Conservation (phyloP, 2,797 vertebrate genomes). For the Pagetopsis macropterus region DNA sequence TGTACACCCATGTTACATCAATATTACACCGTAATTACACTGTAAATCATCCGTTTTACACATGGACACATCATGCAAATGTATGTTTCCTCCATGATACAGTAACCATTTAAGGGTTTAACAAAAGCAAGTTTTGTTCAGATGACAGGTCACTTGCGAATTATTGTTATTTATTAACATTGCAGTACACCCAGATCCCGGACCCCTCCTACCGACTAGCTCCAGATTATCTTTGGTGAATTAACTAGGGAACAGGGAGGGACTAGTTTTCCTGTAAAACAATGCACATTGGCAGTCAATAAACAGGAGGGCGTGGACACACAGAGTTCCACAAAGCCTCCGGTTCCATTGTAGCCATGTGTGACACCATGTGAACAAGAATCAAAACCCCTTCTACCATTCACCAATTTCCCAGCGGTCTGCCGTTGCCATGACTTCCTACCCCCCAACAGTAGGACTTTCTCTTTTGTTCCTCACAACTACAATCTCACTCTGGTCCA, state of each 20-base stretch:
- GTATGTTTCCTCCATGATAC: too few relatives aligned
- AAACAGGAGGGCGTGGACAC: conserved; percentile 51
- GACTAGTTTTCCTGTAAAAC: conserved; percentile 32
- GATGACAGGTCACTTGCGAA: too few relatives aligned
- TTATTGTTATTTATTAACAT: too few relatives aligned
- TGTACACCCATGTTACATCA: too few relatives aligned
- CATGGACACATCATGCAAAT: too few relatives aligned
- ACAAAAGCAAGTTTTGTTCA: too few relatives aligned
- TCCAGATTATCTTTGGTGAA: conserved; percentile 25
- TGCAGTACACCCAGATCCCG: background rate
- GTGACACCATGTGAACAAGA: conserved; percentile 64
- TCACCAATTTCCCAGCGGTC: conserved; percentile 60
- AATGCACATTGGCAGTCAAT: conserved; percentile 29
- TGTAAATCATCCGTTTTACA: too few relatives aligned
- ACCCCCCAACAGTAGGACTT: conserved; percentile 48
- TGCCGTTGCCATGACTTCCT: conserved; percentile 68
- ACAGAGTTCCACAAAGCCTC: conserved; percentile 29
- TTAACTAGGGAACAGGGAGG: conserved; percentile 29
- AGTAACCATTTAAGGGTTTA: too few relatives aligned
- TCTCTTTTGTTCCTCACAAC: conserved; percentile 53
- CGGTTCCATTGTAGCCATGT: conserved; percentile 38
- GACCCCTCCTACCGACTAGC: background rate
- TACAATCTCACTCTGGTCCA: conserved; percentile 35
- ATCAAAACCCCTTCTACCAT: conserved; percentile 64
- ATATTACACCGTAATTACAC: too few relatives aligned